phyloP scores from a whole-genome alignment of 2,888 invertebrate genomes.

The Ophonus ardosiacus region DNA sequence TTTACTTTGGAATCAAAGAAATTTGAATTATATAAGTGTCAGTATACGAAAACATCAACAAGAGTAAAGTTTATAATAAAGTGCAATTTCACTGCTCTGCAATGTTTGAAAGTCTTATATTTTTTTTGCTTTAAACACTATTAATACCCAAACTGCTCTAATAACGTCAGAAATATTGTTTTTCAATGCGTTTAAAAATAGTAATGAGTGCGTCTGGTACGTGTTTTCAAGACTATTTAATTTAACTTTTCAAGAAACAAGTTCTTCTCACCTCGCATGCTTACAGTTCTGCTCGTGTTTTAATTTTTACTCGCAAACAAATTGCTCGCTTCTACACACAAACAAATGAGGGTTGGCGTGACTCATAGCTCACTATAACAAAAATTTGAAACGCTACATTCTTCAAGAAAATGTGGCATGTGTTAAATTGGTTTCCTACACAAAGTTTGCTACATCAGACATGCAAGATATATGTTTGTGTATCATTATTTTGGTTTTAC shows the following conservation, averaged over 20 bases:
- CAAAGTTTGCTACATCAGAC: neutral
- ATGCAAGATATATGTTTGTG: neutral
- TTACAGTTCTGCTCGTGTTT: slow-evolving; percentile 28
- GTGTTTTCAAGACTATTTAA: slow-evolving; percentile 44
- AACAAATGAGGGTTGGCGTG: slow-evolving; percentile 19
- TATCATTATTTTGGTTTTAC: too few relatives aligned
- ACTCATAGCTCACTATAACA: neutral
- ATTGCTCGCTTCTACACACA: slow-evolving; percentile 18
- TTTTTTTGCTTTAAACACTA: slow-evolving; percentile 28
- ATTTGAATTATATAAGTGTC: neutral
- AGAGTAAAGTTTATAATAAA: neutral
- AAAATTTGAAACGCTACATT: neutral
- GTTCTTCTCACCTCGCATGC: neutral
- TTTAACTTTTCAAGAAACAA: slow-evolving; percentile 31
- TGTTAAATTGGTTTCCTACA: neutral
- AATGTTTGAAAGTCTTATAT: neutral
- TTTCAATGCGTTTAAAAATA: slow-evolving; percentile 59
- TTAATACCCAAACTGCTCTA: slow-evolving; percentile 7
- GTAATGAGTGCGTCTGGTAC: slow-evolving; percentile 37
- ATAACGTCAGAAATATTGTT: slow-evolving; percentile 56
- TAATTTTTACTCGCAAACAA: slow-evolving; percentile 30
- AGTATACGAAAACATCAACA: neutral
- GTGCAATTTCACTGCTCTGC: neutral
- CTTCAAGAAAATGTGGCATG: neutral
- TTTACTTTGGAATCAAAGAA: slow-evolving; percentile 18